Conservation (phyloP, 2,113 vertebrate genomes). For the Accipiter cooperii region DNA sequence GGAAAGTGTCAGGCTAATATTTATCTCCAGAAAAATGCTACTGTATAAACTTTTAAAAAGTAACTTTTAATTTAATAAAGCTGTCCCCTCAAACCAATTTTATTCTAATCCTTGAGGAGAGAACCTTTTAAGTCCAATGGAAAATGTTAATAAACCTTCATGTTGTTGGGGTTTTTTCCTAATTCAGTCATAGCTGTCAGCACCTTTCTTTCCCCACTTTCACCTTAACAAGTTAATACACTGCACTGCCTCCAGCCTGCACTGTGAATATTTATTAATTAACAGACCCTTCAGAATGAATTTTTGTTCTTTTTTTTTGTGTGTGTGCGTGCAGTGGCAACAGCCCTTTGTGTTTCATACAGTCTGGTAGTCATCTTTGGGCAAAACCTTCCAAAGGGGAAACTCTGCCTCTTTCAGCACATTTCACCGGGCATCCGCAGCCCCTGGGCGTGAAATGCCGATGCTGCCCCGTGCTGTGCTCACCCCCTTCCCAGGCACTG, state of each 20-base stretch:
- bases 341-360: fast-evolving
- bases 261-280: neutral
- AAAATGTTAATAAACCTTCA: conserved; percentile 1
- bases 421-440: fast-evolving
- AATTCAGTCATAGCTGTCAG: conserved; percentile 36
- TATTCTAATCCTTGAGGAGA: neutral
- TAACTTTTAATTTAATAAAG: neutral
- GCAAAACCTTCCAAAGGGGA: neutral
- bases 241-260: neutral
- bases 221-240: neutral
- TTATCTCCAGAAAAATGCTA: neutral
- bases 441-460: fast-evolving
- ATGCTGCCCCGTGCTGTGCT: too few species aligned
- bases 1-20: neutral
- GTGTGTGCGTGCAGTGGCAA: neutral
- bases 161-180: neutral
- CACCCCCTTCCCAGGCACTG: neutral
- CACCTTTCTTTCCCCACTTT: conserved; percentile 13
- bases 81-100: neutral
- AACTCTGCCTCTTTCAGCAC: neutral
- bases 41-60: neutral
- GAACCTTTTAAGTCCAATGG: neutral
- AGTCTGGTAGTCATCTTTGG: neutral
- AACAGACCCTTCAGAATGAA: neutral
- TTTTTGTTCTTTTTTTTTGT: neutral